Percentiles rank a stretch among this genome's conserved stretches.
These are phyloP conservation scores for Megalurothrips usitatus DNA, from an alignment of 2,888 invertebrate genomes.

Conservation along the genomic window DNA sequence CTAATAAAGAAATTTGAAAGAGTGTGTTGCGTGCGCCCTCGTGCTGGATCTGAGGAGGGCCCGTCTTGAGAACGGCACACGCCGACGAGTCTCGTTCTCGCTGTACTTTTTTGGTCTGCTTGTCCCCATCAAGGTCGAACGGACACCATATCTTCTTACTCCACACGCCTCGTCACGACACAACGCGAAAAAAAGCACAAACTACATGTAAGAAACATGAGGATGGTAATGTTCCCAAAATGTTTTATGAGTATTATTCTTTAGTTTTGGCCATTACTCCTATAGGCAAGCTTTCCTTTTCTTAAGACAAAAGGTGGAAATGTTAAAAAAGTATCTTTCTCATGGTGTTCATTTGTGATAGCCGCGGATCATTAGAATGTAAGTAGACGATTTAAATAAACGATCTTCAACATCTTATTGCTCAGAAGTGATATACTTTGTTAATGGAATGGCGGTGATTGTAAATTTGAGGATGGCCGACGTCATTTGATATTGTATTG, in stretches of 20 bases:
- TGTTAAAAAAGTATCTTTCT: slow-evolving; percentile 1
- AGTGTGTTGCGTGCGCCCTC: too few relatives aligned
- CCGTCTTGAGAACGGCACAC: too few relatives aligned
- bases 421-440: slow-evolving; percentile 13
- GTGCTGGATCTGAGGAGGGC: too few relatives aligned
- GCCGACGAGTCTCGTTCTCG: too few relatives aligned
- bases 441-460: neutral
- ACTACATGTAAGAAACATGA: slow-evolving; percentile 4
- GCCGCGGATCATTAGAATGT: slow-evolving; percentile 22
- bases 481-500: neutral
- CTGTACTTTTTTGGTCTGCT: too few relatives aligned
- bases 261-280: slow-evolving; percentile 8
- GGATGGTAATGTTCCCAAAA: neutral
- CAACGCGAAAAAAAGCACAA: slow-evolving; percentile 10
- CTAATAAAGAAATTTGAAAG: too few relatives aligned
- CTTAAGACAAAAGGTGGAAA: neutral
- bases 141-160: too few relatives aligned
- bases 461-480: neutral
- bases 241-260: neutral
- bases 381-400: slow-evolving; percentile 10
- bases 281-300: slow-evolving; percentile 12
- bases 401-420: slow-evolving; percentile 8
- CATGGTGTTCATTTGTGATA: slow-evolving; percentile 26
- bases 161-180: neutral
- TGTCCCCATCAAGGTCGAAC: too few relatives aligned